Evolutionary conservation across 2,113 vertebrate species (phyloP).

Genomic region (Neolamprologus tretocephalus): DNA sequence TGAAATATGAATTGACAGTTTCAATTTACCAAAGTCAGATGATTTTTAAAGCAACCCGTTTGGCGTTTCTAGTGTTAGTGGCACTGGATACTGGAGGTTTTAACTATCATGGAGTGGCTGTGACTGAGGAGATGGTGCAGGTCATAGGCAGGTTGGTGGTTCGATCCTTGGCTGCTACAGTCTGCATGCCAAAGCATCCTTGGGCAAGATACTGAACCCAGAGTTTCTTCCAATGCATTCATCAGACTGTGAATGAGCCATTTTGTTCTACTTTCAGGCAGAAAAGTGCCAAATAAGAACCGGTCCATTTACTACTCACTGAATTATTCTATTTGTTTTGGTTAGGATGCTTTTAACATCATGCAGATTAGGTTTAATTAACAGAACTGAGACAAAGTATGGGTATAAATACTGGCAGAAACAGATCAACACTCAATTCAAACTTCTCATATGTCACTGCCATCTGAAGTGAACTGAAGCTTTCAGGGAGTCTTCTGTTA

Average conservation of each 20-base stretch:
- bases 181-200: background rate
- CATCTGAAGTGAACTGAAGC: background rate
- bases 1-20: background rate
- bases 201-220: background rate
- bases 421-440: background rate
- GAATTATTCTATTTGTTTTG: background rate
- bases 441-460: background rate
- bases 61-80: background rate
- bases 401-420: background rate
- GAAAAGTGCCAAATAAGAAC: background rate
- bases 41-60: background rate
- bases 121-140: background rate
- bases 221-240: background rate
- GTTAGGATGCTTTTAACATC: background rate
- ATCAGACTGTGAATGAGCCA: background rate
- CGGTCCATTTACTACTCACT: background rate
- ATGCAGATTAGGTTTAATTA: background rate
- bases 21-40: background rate
- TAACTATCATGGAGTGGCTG: background rate
- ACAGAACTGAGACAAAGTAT: background rate
- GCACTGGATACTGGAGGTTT: background rate
- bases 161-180: background rate
- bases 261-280: background rate
- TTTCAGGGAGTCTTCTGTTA: background rate
- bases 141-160: background rate